These are phyloP conservation scores for Strigamia transsilvanica DNA, from an alignment of 2,888 invertebrate genomes.

Conservation along the genomic window DNA sequence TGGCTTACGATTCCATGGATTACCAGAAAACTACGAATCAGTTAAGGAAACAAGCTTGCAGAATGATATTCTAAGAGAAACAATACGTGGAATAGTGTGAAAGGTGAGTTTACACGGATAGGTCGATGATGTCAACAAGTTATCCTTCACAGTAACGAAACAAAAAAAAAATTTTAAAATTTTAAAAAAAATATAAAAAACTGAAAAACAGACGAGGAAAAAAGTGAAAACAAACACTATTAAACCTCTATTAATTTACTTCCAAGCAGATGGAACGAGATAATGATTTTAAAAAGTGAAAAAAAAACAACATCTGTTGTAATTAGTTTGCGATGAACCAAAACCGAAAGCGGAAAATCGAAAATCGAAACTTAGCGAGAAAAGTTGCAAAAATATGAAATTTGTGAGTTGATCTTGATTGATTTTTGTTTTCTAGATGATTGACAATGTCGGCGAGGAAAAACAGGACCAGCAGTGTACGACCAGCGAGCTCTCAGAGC, in stretches of 20 bases:
- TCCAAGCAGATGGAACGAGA: too few species aligned
- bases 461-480: constrained; percentile 37
- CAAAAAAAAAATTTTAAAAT: background rate
- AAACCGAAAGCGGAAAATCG: too few species aligned
- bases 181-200: background rate
- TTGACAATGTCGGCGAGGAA: constrained; percentile 51
- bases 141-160: background rate
- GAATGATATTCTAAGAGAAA: background rate
- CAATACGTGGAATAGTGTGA: background rate
- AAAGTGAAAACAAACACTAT: too few species aligned
- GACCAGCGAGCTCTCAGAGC: constrained; percentile 21
- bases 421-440: constrained; percentile 51
- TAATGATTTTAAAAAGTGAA: too few species aligned
- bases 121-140: background rate
- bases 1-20: background rate
- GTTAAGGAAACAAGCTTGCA: background rate
- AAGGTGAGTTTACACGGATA: background rate
- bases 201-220: too few species aligned
- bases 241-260: too few species aligned
- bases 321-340: too few species aligned
- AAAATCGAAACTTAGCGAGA: too few species aligned
- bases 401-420: background rate
- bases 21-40: background rate
- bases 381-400: too few species aligned
- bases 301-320: too few species aligned